Conservation (phyloP, 2,797 vertebrate species). For the Anabas testudineus region DNA sequence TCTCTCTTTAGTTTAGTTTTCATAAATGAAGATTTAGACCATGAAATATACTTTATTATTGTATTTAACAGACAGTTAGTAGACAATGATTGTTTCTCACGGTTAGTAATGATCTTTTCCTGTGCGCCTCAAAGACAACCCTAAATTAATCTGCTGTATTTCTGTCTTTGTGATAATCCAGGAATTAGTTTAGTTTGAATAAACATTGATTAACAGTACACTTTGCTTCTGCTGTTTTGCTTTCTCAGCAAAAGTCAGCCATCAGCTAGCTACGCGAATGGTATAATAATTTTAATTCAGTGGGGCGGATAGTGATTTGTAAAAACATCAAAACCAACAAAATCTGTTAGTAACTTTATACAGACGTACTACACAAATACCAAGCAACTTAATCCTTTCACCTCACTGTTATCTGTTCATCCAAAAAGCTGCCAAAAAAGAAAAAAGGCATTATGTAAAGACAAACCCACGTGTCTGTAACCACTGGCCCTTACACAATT, state of each 20-base stretch:
- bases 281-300: not conserved
- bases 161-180: slow-evolving; percentile 51
- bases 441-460: slow-evolving; percentile 32
- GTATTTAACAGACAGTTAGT: slow-evolving; percentile 62
- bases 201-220: slow-evolving; percentile 56
- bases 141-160: slow-evolving; percentile 66
- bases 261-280: not conserved
- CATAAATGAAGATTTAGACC: slow-evolving; percentile 59
- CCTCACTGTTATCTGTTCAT: slow-evolving; percentile 17
- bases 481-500: slow-evolving; percentile 62
- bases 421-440: slow-evolving; percentile 15
- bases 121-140: slow-evolving; percentile 55
- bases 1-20: slow-evolving; percentile 54
- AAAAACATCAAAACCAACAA: not conserved
- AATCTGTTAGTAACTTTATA: not conserved
- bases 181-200: slow-evolving; percentile 62
- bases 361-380: not conserved
- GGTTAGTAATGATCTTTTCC: slow-evolving; percentile 36
- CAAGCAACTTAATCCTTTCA: slow-evolving; percentile 34
- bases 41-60: slow-evolving; percentile 51
- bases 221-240: slow-evolving; percentile 24
- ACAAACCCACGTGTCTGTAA: slow-evolving; percentile 26
- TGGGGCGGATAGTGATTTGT: not conserved
- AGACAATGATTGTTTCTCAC: slow-evolving; percentile 35
- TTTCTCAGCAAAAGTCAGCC: slow-evolving; percentile 1